These are phyloP conservation scores for Formica aserva DNA, from an alignment of 2,888 invertebrate species.

Conservation along the genomic window DNA sequence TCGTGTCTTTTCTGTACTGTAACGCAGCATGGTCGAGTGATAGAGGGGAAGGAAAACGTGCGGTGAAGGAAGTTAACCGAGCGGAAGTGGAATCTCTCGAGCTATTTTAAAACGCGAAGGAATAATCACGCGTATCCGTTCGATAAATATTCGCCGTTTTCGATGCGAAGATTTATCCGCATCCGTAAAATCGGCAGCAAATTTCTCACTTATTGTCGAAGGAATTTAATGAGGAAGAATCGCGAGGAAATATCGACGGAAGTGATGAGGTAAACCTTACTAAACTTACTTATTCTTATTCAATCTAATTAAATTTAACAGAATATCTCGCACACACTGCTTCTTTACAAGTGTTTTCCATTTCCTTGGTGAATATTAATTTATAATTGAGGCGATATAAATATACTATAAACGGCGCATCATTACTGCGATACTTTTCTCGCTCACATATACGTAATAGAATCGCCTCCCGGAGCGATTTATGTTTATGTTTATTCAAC, in stretches of 20 bases:
- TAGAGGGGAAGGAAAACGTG: not conserved
- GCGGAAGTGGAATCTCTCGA: slow-evolving; percentile 58
- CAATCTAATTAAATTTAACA: not conserved
- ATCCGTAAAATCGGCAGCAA: slow-evolving; percentile 3
- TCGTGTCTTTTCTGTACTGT: slow-evolving; percentile 3
- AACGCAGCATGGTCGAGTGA: not conserved
- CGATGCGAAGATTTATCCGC: slow-evolving; percentile 33
- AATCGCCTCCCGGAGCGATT: not conserved
- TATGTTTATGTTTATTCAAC: not conserved
- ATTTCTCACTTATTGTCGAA: slow-evolving; percentile 33
- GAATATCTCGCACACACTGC: not conserved
- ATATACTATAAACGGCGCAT: not conserved
- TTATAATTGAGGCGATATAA: not conserved
- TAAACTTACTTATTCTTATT: not conserved
- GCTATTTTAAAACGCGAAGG: slow-evolving; percentile 62
- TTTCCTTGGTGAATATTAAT: not conserved
- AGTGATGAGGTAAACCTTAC: not conserved
- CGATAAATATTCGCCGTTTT: slow-evolving; percentile 66
- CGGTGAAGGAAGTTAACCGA: slow-evolving; percentile 47
- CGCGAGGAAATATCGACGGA: not conserved
- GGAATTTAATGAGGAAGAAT: slow-evolving; percentile 27
- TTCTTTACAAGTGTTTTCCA: not conserved
- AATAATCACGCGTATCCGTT: slow-evolving; percentile 69
- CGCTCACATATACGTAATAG: not conserved
- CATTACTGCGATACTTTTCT: slow-evolving; percentile 3